Percentiles rank a stretch among this genome's conserved stretches.
phyloP scores from a whole-genome alignment of 23 tunicate genomes.

The Styela clava region DNA sequence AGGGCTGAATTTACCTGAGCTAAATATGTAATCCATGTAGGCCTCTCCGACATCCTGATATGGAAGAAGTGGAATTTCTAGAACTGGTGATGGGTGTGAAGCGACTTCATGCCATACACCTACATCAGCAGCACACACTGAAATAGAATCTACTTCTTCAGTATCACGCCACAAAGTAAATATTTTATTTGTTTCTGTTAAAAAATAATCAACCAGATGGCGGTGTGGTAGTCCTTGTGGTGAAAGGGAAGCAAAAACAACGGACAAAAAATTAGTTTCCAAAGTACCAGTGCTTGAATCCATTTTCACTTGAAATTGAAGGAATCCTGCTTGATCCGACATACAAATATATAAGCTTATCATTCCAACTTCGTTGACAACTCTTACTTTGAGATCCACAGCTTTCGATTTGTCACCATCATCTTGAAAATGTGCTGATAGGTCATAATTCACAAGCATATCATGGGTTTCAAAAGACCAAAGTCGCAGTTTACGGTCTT shows the following conservation, averaged over 20 bases:
- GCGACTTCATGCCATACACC: conserved; percentile 82
- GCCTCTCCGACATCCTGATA: conserved; percentile 43
- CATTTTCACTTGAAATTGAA: conserved; percentile 3
- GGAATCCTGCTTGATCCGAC: neutral
- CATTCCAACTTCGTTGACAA: neutral
- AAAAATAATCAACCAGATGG: conserved; percentile 39
- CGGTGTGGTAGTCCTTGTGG: neutral
- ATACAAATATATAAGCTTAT: neutral
- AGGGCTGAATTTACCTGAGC: conserved; percentile 45
- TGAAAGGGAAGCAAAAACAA: neutral
- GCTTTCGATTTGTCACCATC: neutral
- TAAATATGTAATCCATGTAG: conserved; percentile 44
- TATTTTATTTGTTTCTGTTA: conserved; percentile 18
- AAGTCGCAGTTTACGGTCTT: conserved; percentile 51
- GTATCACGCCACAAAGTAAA: conserved; percentile 64
- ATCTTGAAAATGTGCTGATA: neutral
- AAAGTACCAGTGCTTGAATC: neutral
- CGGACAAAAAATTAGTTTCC: neutral
- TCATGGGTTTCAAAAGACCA: conserved; percentile 52
- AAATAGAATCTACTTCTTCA: conserved; percentile 36
- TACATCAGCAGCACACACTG: conserved; percentile 39
- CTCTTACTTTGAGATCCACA: neutral
- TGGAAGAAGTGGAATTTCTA: conserved; percentile 6
- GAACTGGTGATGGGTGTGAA: neutral
- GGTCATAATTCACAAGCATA: neutral